Evolutionary conservation across 2,797 vertebrate genomes (phyloP).

Genomic region (Phrynocephalus forsythii): DNA sequence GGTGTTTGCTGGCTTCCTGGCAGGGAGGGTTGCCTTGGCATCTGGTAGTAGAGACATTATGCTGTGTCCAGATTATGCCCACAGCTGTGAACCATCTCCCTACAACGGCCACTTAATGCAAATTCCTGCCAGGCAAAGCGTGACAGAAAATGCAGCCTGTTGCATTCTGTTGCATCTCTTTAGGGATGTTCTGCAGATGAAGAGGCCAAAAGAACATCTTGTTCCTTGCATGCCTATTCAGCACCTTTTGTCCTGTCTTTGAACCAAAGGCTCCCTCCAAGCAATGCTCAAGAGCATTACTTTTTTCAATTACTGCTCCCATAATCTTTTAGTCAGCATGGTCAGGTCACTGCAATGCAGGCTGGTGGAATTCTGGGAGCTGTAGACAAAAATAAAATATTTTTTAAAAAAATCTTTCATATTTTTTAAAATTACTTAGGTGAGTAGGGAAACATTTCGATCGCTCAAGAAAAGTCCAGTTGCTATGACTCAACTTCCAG

Average conservation of each 20-base stretch:
- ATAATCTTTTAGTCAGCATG: not conserved
- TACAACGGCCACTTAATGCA: not conserved
- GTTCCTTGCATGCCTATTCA: not conserved
- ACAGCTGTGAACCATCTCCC: constrained; percentile 1
- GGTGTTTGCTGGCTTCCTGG: constrained; percentile 14
- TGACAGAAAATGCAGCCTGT: not conserved
- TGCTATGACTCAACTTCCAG: too few species aligned
- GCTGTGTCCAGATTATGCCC: constrained; percentile 9
- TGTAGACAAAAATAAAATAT: not conserved
- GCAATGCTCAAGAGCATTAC: too few species aligned
- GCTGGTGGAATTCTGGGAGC: not conserved
- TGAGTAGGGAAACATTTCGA: too few species aligned
- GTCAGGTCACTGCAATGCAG: not conserved
- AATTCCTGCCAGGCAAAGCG: not conserved
- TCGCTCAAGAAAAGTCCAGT: too few species aligned
- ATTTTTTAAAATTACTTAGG: too few species aligned
- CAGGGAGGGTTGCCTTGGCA: constrained; percentile 2
- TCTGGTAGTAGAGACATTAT: not conserved
- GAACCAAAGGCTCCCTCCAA: not conserved
- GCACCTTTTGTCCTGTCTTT: not conserved
- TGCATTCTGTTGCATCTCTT: not conserved
- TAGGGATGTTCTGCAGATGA: not conserved
- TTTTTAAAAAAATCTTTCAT: too few species aligned
- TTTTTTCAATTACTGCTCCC: not conserved
- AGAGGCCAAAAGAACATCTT: not conserved